Percentiles rank a stretch among this genome's conserved stretches.
Conservation (phyloP, 1,140 invertebrate genomes). For the Apis florea region DNA sequence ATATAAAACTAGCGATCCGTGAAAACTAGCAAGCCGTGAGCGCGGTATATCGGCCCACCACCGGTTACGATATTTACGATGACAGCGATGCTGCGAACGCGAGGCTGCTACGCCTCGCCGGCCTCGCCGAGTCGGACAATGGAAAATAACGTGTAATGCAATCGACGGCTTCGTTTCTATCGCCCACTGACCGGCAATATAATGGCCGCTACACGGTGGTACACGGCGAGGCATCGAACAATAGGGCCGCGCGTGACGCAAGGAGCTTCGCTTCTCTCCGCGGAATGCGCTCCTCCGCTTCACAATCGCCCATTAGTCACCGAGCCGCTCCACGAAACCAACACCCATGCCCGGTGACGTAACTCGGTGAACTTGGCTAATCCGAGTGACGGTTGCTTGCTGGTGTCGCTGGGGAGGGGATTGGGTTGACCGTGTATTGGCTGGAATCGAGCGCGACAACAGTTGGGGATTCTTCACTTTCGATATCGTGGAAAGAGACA, state of each 20-base stretch:
- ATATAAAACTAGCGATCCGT: too few relatives aligned
- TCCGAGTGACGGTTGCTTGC: neutral
- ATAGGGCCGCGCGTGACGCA: constrained; percentile 2
- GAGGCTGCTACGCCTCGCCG: constrained; percentile 26
- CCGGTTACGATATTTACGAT: neutral
- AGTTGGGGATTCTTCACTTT: too few relatives aligned
- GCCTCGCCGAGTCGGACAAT: constrained; percentile 30
- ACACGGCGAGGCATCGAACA: neutral
- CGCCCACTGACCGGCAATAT: constrained; percentile 34
- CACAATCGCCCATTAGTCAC: constrained; percentile 18
- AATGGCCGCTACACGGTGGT: constrained; percentile 15
- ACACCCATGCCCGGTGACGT: constrained; percentile 9
- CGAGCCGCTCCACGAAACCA: neutral
- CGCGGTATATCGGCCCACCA: neutral
- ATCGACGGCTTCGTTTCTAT: constrained; percentile 37
- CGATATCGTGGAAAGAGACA: too few relatives aligned
- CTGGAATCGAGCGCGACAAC: too few relatives aligned
- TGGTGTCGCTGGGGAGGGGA: neutral
- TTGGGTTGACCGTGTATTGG: too few relatives aligned
- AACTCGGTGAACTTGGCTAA: constrained; percentile 16
- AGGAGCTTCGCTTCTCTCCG: neutral
- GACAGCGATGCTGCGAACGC: constrained; percentile 27
- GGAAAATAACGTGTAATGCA: constrained; percentile 44
- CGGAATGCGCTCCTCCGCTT: neutral
- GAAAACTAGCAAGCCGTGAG: too few relatives aligned